Evolutionary conservation across 1,140 invertebrate species (phyloP).

Genomic region (Hypsibius dujardini): DNA sequence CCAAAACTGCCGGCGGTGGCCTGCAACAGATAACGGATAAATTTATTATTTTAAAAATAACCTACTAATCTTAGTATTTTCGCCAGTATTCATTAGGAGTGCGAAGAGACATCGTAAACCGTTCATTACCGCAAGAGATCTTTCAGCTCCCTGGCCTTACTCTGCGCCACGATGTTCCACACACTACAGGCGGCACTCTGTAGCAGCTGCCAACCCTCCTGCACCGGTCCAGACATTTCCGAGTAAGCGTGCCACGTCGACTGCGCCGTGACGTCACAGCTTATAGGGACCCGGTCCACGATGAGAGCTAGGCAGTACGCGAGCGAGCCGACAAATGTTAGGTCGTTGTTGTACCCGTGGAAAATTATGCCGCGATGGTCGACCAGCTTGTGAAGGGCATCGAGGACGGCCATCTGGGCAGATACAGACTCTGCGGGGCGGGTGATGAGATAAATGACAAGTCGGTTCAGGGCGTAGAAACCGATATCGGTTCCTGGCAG

Average conservation of each 20-base stretch:
- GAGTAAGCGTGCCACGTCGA: not conserved
- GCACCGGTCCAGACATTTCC: not conserved
- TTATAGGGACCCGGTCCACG: slow-evolving; percentile 3
- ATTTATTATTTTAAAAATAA: too few species aligned
- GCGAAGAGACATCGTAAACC: too few species aligned
- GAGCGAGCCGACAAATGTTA: not conserved
- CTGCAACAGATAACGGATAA: too few species aligned
- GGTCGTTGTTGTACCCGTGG: slow-evolving; percentile 10
- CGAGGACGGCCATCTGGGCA: slow-evolving; percentile 71
- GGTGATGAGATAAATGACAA: slow-evolving; percentile 76
- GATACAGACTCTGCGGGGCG: slow-evolving; percentile 57
- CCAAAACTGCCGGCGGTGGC: slow-evolving; percentile 5
- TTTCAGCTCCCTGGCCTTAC: not conserved
- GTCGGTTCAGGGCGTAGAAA: slow-evolving; percentile 70
- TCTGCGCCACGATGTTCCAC: not conserved
- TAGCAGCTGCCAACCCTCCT: slow-evolving; percentile 2
- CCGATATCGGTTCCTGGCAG: slow-evolving; percentile 23
- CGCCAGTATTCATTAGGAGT: too few species aligned
- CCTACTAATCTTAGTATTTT: too few species aligned
- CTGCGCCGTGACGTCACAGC: not conserved
- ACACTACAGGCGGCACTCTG: not conserved
- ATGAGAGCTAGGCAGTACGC: slow-evolving; percentile 6
- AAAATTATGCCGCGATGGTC: slow-evolving; percentile 40
- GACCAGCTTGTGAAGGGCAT: slow-evolving; percentile 78
- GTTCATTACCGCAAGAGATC: not conserved